Base-by-base conservation (phyloP, 2,797 vertebrate species). In the Gadopsis marmoratus region DNA sequence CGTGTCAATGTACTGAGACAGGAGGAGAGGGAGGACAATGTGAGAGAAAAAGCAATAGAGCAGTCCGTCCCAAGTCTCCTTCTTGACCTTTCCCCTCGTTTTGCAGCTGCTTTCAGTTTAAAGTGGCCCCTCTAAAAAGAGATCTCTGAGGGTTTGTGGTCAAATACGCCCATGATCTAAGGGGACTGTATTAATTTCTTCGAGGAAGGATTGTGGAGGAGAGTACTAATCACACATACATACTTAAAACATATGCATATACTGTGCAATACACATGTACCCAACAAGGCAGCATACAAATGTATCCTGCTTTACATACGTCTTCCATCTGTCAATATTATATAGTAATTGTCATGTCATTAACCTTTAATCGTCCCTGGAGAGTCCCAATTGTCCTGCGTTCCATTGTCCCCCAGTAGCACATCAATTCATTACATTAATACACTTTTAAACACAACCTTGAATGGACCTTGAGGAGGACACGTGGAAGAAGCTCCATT, bases 101-200 rank as follows among this genome's bases (percentile, higher is more conserved):
- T 33, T 7, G 23, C 45, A 48, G 60, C 26, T 17, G 35, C 31
- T 17, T 39, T 19, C 19, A 8, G 13, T 50, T 35, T 56, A 19
- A 53, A 79, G 69, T 39, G 39, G 9, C 9, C n/a, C n/a, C 53
- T 59, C 45, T 3, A 51, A 31, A 47, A 43, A 63, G 41, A 53
- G 31, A 17, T 21, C 14, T 3, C 31, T 31, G 61, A 43, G 37
- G 50, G 21, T 71, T 4, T 9, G 53, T 3, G 31, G 35, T 41
- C 5, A 48, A 67, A 41, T 12, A 50, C 23, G 37, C 26, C 50
- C 29, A 13, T 21, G 21, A 53, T 53, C 8, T 26, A 50, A 41
- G 0, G 3, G 8, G n/a, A 55, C 1, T 10, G 26, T 26, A 6
- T 13, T 29, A 2, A 54, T 26, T 26, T 13, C 50, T 14, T 51